A percentile compares a stretch with the other conserved stretches of the same genome.
phyloP scores from a whole-genome alignment of 1,140 invertebrate species.

The Druon quercuslanigerum region DNA sequence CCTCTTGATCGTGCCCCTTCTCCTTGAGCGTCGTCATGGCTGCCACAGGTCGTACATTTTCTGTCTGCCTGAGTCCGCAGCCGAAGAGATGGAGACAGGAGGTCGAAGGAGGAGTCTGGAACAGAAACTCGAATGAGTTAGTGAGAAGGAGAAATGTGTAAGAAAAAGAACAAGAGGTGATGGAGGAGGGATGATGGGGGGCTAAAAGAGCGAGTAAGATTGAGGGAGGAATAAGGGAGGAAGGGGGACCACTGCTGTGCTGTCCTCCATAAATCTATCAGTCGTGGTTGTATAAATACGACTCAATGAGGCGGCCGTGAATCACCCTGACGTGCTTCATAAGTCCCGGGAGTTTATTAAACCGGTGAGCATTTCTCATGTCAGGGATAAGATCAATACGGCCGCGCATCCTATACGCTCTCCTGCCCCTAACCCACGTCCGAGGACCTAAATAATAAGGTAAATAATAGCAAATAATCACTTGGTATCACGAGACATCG shows the following conservation, averaged over 20 bases:
- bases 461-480: constrained; percentile 66
- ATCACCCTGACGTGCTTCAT: constrained; percentile 77
- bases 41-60: constrained; percentile 31
- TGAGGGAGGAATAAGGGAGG: constrained; percentile 43
- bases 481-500: constrained; percentile 49
- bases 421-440: constrained; percentile 52
- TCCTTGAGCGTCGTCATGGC: constrained; percentile 26
- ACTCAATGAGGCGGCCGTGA: constrained; percentile 76
- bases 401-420: constrained; percentile 63
- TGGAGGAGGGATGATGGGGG: constrained; percentile 48
- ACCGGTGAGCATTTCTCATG: constrained; percentile 76
- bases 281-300: constrained; percentile 76
- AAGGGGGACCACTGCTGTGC: constrained; percentile 71
- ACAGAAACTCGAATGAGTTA: constrained; percentile 41
- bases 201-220: constrained; percentile 32
- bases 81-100: constrained; percentile 20
- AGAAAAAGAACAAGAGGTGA: constrained; percentile 47
- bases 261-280: constrained; percentile 77
- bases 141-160: constrained; percentile 51
- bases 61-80: background rate
- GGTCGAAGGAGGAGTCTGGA: constrained; percentile 42
- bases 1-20: constrained; percentile 19
- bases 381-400: constrained; percentile 77
- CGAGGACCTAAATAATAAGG: constrained; percentile 61
- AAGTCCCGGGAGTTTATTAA: constrained; percentile 77